Evolutionary conservation across 2,797 vertebrate genomes (phyloP).

Genomic region (Crotalus adamanteus): DNA sequence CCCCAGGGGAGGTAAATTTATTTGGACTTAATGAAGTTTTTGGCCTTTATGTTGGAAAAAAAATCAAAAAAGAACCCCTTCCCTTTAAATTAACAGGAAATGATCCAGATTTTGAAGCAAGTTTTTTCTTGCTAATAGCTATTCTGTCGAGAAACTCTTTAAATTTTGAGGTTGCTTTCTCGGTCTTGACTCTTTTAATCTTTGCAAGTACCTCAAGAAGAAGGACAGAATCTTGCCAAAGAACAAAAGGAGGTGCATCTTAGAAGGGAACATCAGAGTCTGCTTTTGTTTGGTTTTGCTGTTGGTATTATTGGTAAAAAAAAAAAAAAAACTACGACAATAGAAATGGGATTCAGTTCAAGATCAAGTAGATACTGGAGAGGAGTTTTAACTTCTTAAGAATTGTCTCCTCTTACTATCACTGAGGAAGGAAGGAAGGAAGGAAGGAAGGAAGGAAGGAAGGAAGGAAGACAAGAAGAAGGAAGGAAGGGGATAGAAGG

Average conservation of each 20-base stretch:
- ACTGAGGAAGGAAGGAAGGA: background rate
- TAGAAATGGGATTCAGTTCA: background rate
- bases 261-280: background rate
- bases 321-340: background rate
- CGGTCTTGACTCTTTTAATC: background rate
- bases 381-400: background rate
- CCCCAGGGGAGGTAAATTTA: background rate
- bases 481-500: too few species aligned
- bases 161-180: background rate
- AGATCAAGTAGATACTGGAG: background rate
- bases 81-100: background rate
- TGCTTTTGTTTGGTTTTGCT: background rate
- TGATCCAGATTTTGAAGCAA: background rate
- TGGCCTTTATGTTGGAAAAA: background rate
- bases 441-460: too few species aligned
- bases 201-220: background rate
- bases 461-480: background rate
- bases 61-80: too few species aligned
- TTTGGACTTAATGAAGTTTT: slow-evolving; percentile 6
- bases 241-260: too few species aligned
- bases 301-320: background rate
- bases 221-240: background rate
- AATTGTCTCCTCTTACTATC: background rate
- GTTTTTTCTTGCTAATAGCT: background rate
- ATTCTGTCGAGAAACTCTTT: background rate